These are phyloP conservation scores for Rhaphigaster nebulosa DNA, from an alignment of 2,888 invertebrate genomes.

Conservation along the genomic window DNA sequence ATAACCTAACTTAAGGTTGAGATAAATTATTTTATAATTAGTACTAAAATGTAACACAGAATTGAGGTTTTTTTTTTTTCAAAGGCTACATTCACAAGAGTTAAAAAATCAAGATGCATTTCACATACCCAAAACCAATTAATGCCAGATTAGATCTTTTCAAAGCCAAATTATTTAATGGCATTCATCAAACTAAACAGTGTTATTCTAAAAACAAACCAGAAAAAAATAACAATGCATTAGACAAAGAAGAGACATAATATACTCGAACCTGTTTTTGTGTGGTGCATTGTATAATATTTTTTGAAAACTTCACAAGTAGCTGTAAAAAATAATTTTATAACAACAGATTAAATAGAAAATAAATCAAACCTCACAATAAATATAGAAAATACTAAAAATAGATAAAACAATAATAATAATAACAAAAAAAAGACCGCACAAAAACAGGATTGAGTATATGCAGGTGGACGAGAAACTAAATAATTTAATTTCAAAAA, in stretches of 20 bases:
- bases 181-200: neutral
- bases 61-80: neutral
- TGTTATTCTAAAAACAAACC: conserved; percentile 34
- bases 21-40: too few species aligned
- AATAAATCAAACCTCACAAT: neutral
- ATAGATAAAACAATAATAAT: neutral
- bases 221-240: neutral
- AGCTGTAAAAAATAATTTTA: neutral
- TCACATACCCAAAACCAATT: conserved; percentile 20
- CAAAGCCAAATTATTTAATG: neutral
- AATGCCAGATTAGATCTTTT: conserved; percentile 21
- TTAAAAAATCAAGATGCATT: neutral
- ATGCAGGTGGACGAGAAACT: neutral
- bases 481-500: neutral
- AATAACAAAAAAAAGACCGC: neutral
- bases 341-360: neutral
- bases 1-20: too few species aligned
- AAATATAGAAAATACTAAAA: neutral
- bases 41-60: neutral
- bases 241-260: neutral
- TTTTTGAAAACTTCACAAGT: neutral
- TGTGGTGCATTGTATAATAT: neutral
- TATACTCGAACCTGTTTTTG: neutral
- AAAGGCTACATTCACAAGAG: neutral
- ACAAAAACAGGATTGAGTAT: neutral